Base-by-base conservation (phyloP, 2,888 invertebrate species). In the Drosophila suboccidentalis region DNA sequence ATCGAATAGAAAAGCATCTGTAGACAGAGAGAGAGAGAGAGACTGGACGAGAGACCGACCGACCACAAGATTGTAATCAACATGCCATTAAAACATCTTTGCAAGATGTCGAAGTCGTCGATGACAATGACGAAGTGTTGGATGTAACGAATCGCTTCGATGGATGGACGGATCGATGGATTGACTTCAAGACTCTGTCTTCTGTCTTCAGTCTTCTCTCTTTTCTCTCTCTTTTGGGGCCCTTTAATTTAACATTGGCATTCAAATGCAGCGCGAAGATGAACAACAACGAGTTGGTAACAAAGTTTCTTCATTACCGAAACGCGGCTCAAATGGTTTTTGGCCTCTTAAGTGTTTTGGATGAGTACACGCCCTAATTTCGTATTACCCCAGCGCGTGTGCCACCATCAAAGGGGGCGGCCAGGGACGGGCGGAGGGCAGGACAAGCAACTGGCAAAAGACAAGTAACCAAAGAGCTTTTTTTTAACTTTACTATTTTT, bases 71-170 rank as follows among this genome's bases (percentile, higher is more conserved):
- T 90, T 78, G 90, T 88, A 89, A 89, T 90, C 89, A 88, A 86
- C 84, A 80, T 84, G 86, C 90, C 90, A 90, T 90, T 87, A 90
- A 90, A 87, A 83, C 87, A 88, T 87, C 87, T 90, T 86, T 84
- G 77, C 76, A 83, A 89, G 87, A 87, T 89, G 87, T 86, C 88
- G 82, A 87, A 73, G 78, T 71, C 71, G 65, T 75, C 89, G 89
- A 89, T 87, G 85, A 87, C 89, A 87, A 86, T 86, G 85, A 89
- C 84, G 84, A 83, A 81, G 81, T 82, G 81, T 75, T 49, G 71
- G 77, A 71, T 75, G 87, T 74, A 86, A 73, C 87, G 89, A 86
- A 88, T 89, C 85, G 73, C 68, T 77, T 58, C 68, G 68, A 64
- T 55, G 29, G 29, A 29, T 29, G 29, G 26, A 26, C 5, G 51